Percentiles rank a stretch among this genome's conserved stretches.
Evolutionary conservation across 2,888 invertebrate genomes (phyloP).

Genomic region (Trachelus stipa): DNA sequence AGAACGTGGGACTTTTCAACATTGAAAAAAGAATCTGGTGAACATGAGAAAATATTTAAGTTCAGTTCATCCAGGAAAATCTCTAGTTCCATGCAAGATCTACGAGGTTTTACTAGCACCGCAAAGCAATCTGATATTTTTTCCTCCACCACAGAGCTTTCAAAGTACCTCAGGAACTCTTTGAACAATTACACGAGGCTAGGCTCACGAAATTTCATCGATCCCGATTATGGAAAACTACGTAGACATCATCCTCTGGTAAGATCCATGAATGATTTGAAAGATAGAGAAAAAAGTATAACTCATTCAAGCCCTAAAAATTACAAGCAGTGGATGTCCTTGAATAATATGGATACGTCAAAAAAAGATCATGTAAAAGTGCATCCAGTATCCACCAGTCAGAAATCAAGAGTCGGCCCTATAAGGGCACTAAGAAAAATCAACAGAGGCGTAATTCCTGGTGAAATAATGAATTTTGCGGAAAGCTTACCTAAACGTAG

Average conservation of each 20-base stretch:
- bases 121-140: constrained; percentile 1
- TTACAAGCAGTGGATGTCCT: background rate
- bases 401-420: background rate
- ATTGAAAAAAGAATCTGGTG: background rate
- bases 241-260: constrained; percentile 14
- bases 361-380: background rate
- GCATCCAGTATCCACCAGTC: background rate
- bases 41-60: background rate
- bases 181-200: constrained; percentile 13
- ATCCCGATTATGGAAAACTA: constrained; percentile 3
- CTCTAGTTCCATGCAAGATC: constrained; percentile 16
- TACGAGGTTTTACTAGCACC: constrained; percentile 9
- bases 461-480: background rate
- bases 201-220: constrained; percentile 14
- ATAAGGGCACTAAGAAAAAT: background rate
- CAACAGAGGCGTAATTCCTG: background rate
- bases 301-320: background rate
- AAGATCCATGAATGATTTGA: constrained; percentile 18
- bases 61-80: constrained; percentile 2
- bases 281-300: background rate
- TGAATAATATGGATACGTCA: background rate
- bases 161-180: background rate
- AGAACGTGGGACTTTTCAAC: constrained; percentile 6
- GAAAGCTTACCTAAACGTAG: constrained; percentile 15
- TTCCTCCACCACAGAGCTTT: constrained; percentile 12